Evolutionary conservation across 1,140 invertebrate species (phyloP).

Genomic region (Drosophila equinoxialis): DNA sequence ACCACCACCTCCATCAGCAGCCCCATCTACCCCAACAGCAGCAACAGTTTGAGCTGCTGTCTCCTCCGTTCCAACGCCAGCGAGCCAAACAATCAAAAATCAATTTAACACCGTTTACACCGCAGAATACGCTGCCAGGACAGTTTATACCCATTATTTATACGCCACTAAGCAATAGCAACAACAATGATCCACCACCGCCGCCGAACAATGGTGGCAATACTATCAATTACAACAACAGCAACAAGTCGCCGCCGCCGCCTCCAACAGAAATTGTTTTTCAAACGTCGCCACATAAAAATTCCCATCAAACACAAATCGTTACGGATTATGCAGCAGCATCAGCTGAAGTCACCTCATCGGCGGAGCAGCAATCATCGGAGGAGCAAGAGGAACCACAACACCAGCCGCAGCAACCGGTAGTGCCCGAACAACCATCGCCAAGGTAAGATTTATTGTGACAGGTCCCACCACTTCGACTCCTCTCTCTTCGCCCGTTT

Average conservation of each 20-base stretch:
- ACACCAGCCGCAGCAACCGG: slow-evolving; percentile 19
- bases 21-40: slow-evolving; percentile 26
- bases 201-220: slow-evolving; percentile 56
- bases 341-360: slow-evolving; percentile 29
- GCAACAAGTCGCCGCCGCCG: slow-evolving; percentile 13
- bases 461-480: not conserved
- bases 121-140: slow-evolving; percentile 81
- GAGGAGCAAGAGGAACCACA: slow-evolving; percentile 26
- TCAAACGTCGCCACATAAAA: slow-evolving; percentile 63
- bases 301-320: slow-evolving; percentile 72
- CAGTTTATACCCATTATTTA: slow-evolving; percentile 82
- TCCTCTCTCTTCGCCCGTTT: not conserved
- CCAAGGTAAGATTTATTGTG: slow-evolving; percentile 62
- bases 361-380: slow-evolving; percentile 41
- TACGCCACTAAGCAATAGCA: slow-evolving; percentile 70
- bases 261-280: slow-evolving; percentile 60
- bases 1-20: slow-evolving; percentile 46
- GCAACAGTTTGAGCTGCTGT: slow-evolving; percentile 38
- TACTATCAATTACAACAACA: slow-evolving; percentile 71
- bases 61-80: slow-evolving; percentile 45
- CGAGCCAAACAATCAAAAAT: slow-evolving; percentile 80
- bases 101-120: slow-evolving; percentile 82
- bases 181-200: slow-evolving; percentile 57
- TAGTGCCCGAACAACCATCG: slow-evolving; percentile 32
- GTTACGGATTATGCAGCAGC: slow-evolving; percentile 64